Conservation (phyloP, 2,797 vertebrate genomes). For the Meriones psammophilus region DNA sequence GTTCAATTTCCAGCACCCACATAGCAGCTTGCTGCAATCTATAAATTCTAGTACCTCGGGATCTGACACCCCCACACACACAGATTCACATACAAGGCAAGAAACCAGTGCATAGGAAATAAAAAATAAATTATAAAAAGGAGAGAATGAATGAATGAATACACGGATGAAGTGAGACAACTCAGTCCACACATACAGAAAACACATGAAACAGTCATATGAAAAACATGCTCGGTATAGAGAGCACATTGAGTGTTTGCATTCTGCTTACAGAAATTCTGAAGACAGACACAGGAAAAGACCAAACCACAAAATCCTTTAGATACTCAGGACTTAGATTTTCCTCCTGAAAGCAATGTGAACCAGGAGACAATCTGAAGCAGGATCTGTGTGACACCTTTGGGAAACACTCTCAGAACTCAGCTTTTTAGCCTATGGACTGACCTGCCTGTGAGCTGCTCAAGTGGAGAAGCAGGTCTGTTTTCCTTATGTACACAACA, state of each 20-base stretch:
- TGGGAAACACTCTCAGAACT: slow-evolving; percentile 1
- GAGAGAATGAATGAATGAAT: not conserved
- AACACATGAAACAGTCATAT: not conserved
- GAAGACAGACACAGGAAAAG: not conserved
- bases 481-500: not conserved
- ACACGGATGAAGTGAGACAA: not conserved
- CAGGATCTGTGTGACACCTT: not conserved
- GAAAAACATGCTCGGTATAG: not conserved
- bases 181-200: not conserved
- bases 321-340: slow-evolving; percentile 2
- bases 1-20: not conserved
- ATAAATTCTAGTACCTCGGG: not conserved
- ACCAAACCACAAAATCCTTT: slow-evolving; percentile 21
- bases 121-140: not conserved
- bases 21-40: not conserved
- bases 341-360: slow-evolving; percentile 4
- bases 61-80: not conserved
- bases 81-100: not conserved
- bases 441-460: not conserved
- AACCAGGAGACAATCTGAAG: slow-evolving; percentile 28
- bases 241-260: not conserved
- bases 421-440: not conserved
- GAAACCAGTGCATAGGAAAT: not conserved
- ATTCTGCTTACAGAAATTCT: slow-evolving; percentile 44
- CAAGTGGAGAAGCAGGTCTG: not conserved